Evolutionary conservation across 2,888 invertebrate species (phyloP).

Genomic region (Anaspis maculata): DNA sequence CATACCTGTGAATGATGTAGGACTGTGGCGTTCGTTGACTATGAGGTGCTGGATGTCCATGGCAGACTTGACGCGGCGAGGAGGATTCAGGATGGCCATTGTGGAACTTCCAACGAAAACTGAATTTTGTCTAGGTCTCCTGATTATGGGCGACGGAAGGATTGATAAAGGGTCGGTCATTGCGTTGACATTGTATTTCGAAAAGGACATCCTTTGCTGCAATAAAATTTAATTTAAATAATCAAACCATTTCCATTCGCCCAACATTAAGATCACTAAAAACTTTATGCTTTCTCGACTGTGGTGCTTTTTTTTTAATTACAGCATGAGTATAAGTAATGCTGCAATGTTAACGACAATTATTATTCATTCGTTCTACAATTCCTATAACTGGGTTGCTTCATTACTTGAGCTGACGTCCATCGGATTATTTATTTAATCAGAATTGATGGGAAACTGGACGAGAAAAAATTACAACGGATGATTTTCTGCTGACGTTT

Average conservation of each 20-base stretch:
- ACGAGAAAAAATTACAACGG: too few species aligned
- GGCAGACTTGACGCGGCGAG: slow-evolving; percentile 73
- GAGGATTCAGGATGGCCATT: slow-evolving; percentile 58
- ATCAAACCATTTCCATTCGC: neutral
- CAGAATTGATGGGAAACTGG: too few species aligned
- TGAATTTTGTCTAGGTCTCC: slow-evolving; percentile 67
- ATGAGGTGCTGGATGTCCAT: slow-evolving; percentile 73
- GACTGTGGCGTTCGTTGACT: slow-evolving; percentile 43
- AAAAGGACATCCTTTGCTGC: slow-evolving; percentile 62
- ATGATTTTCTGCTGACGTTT: too few species aligned
- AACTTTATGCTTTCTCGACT: too few species aligned
- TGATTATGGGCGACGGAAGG: slow-evolving; percentile 38
- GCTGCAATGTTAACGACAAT: too few species aligned
- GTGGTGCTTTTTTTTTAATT: too few species aligned
- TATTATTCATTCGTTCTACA: too few species aligned
- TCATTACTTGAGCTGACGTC: too few species aligned
- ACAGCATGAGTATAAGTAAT: too few species aligned
- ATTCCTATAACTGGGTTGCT: too few species aligned
- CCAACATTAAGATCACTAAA: too few species aligned
- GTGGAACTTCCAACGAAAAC: slow-evolving; percentile 72
- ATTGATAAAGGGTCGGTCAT: slow-evolving; percentile 45
- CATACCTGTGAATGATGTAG: slow-evolving; percentile 29
- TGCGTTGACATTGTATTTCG: slow-evolving; percentile 59
- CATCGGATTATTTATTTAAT: too few species aligned
- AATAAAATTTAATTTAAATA: slow-evolving; percentile 17